Evolutionary conservation across 2,113 vertebrate genomes (phyloP), one percentile per base, ranked within the genome.

Genomic region (Mionectes macconnelli): DNA sequence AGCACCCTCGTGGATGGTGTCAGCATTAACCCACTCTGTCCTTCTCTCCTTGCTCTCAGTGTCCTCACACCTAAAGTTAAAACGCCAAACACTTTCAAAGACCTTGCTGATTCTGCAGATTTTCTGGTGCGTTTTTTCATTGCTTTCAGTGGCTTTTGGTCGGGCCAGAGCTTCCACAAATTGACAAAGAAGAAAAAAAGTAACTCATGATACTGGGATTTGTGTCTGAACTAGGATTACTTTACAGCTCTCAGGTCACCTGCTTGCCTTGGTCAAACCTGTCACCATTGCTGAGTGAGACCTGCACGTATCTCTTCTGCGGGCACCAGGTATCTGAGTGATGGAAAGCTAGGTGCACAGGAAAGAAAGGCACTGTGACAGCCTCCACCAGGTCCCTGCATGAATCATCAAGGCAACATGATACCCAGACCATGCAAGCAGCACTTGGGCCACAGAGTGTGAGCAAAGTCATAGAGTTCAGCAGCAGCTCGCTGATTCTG

Each of bases 251-350:
- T 19, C 6, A 37, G 31, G 31, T 75, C 9, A 67, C 44, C 52
- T 53, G 22, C 19, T 75, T 79, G 22, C 20, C 45, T 79, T n/a
- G 10, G n/a, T 17, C 39, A 83, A 63, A 85, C 0, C 8, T 55
- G 31, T 45, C 3, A 4, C 37, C 47, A 20, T n/a, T 4, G 2
- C 47, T 63, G 35, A 22, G 0, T 12, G 30, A 50, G 30, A 55
- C 19, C 28, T 37, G 22, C 20, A 12, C 0, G 0, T n/a, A 4
- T 8, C 45, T 44, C 2, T 31, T 3, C 35, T 53, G 33, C n/a
- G 72, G 45, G 19, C 45, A 50, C 20, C 39, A 76, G 3, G 0
- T 44, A 57, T 60, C 64, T 1, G 2, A 64, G 35, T 1, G 8
- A 28, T 20, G 40, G 69, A 77, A 77, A 69, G 23, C 33, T 9